Conservation (phyloP, 92 coral and sea anemone genomes). For the Epizoanthus rinbou region DNA sequence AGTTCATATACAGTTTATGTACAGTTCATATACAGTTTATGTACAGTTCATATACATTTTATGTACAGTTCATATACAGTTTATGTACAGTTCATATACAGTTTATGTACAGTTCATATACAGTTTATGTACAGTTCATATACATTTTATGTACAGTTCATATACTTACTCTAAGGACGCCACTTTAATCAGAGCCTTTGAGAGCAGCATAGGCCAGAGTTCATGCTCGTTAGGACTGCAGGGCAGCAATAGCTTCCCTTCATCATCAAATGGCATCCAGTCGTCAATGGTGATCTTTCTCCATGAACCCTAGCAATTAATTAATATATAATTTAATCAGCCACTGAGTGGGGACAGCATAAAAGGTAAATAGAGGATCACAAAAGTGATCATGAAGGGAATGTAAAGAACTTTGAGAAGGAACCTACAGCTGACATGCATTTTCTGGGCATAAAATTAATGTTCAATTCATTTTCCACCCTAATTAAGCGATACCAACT, state of each 20-base stretch:
- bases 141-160: no score
- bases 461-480: no score
- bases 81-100: no score
- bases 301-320: slow-evolving; percentile 79
- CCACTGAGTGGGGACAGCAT: neutral
- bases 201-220: slow-evolving; percentile 94
- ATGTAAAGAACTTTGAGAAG: neutral
- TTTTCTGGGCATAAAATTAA: no score
- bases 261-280: slow-evolving; percentile 99
- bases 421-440: neutral
- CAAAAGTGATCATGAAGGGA: neutral
- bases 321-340: neutral
- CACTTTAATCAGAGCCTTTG: slow-evolving; percentile 95
- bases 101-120: no score
- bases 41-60: no score
- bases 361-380: neutral
- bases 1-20: no score
- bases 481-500: no score
- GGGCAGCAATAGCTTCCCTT: slow-evolving; percentile 83
- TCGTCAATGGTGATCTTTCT: slow-evolving; percentile 94
- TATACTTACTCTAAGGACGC: slow-evolving; percentile 94
- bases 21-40: no score
- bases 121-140: no score
- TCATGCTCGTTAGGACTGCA: slow-evolving; percentile 83
- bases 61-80: no score